Evolutionary conservation across 2,888 invertebrate species (phyloP).

Genomic region (Lymantria monacha): DNA sequence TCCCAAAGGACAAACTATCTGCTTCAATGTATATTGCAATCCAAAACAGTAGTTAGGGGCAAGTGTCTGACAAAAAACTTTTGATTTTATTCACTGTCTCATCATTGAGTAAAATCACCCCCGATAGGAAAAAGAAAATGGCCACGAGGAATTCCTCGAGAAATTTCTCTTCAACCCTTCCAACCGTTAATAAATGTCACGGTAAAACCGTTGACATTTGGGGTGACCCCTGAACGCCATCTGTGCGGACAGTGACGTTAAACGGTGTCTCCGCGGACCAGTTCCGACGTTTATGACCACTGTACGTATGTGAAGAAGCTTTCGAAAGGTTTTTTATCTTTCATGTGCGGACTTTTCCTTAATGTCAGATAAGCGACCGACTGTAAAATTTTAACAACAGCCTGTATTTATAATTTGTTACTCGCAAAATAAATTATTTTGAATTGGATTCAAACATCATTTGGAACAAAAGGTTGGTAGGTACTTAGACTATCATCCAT

Average conservation of each 20-base stretch:
- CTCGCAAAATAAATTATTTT: no score
- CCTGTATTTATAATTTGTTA: no score
- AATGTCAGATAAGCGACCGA: no score
- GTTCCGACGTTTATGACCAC: slow-evolving; percentile 47
- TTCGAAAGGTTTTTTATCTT: not conserved
- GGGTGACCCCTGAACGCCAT: slow-evolving; percentile 37
- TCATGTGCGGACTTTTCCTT: not conserved
- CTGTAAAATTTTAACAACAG: slow-evolving; percentile 20
- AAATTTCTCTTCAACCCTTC: slow-evolving; percentile 68
- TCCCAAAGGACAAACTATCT: slow-evolving; percentile 1
- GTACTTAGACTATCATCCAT: no score
- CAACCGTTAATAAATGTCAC: slow-evolving; percentile 76
- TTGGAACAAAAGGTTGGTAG: no score
- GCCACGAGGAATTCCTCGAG: slow-evolving; percentile 61
- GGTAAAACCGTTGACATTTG: slow-evolving; percentile 55
- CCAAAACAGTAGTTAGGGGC: slow-evolving; percentile 9
- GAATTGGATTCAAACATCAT: no score
- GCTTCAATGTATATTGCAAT: slow-evolving; percentile 9
- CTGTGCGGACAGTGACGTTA: no score
- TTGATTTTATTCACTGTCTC: slow-evolving; percentile 30
- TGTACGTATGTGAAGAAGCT: slow-evolving; percentile 4
- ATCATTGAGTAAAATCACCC: slow-evolving; percentile 39
- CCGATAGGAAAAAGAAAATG: slow-evolving; percentile 51
- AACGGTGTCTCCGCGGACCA: slow-evolving; percentile 43
- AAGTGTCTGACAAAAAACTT: slow-evolving; percentile 20